Evolutionary conservation across 2,797 vertebrate genomes (phyloP).

Genomic region (Manis javanica): DNA sequence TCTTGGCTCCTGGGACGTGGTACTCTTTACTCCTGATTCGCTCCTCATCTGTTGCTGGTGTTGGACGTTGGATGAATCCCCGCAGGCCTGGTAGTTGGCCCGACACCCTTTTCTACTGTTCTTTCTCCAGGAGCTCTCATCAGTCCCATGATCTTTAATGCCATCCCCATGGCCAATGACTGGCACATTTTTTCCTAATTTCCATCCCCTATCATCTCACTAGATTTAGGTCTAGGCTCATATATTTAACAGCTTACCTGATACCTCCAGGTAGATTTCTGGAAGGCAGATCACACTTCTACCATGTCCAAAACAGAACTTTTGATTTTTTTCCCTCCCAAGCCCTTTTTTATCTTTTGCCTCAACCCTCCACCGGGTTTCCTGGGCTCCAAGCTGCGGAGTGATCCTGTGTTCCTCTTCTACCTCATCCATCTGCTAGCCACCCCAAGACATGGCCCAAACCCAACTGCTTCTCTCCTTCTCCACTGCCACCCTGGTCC

Average conservation of each 20-base stretch:
- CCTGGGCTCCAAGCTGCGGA: not conserved
- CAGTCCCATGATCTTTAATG: not conserved
- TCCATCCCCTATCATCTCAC: not conserved
- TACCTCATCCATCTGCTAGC: not conserved
- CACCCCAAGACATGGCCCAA: not conserved
- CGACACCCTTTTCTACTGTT: not conserved
- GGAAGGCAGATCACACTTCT: not conserved
- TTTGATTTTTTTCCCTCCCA: not conserved
- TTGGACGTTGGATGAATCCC: not conserved
- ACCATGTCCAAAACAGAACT: not conserved
- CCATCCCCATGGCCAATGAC: not conserved
- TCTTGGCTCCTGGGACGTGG: not conserved
- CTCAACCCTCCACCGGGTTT: not conserved
- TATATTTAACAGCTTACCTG: not conserved
- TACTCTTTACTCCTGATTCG: rapidly evolving
- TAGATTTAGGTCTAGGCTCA: not conserved
- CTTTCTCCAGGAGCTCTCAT: not conserved
- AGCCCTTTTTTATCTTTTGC: not conserved
- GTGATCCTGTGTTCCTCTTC: not conserved
- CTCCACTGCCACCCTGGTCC: not conserved
- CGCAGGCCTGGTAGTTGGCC: too few species aligned
- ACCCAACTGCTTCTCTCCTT: not conserved
- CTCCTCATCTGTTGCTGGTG: not conserved
- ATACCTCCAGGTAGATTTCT: not conserved
- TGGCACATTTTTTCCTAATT: not conserved